Evolutionary conservation across 2,797 vertebrate genomes (phyloP).

Genomic region (Chromobotia macracanthus): DNA sequence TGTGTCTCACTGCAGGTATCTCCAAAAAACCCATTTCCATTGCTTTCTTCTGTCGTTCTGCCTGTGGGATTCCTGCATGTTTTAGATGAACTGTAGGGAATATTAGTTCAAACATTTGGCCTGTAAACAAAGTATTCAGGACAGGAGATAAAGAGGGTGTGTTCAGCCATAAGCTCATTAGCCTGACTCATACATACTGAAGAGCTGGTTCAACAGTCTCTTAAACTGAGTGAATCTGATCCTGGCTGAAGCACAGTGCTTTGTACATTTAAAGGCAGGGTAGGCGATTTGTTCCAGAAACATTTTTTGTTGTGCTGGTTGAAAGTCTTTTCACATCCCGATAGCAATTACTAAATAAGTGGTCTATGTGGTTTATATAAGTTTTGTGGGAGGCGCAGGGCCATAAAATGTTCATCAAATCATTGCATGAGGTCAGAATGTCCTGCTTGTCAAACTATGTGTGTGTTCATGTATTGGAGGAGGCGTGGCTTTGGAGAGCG

Average conservation of each 20-base stretch:
- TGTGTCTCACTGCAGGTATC: conserved; percentile 89
- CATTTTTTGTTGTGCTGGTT: too few species aligned
- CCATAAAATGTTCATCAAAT: too few species aligned
- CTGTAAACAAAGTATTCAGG: conserved; percentile 52
- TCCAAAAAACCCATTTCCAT: background rate
- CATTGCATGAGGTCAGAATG: too few species aligned
- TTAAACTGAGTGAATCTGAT: conserved; percentile 41
- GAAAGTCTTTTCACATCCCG: too few species aligned
- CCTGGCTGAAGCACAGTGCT: conserved; percentile 12
- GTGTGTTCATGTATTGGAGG: too few species aligned
- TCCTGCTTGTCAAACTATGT: too few species aligned
- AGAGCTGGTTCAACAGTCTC: conserved; percentile 1
- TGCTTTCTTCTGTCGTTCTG: background rate
- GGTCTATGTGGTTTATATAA: too few species aligned
- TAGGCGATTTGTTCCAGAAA: too few species aligned
- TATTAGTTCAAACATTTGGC: conserved; percentile 55
- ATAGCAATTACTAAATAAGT: too few species aligned
- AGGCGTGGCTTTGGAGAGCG: too few species aligned
- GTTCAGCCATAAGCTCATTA: conserved; percentile 56
- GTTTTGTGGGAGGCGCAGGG: too few species aligned
- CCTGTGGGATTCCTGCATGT: conserved; percentile 38
- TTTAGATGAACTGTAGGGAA: conserved; percentile 45
- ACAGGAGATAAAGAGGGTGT: conserved; percentile 56
- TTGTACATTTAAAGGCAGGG: too few species aligned
- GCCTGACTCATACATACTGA: conserved; percentile 42